Base-by-base conservation (phyloP, 1,140 invertebrate genomes). In the Drosophila baimaii region DNA sequence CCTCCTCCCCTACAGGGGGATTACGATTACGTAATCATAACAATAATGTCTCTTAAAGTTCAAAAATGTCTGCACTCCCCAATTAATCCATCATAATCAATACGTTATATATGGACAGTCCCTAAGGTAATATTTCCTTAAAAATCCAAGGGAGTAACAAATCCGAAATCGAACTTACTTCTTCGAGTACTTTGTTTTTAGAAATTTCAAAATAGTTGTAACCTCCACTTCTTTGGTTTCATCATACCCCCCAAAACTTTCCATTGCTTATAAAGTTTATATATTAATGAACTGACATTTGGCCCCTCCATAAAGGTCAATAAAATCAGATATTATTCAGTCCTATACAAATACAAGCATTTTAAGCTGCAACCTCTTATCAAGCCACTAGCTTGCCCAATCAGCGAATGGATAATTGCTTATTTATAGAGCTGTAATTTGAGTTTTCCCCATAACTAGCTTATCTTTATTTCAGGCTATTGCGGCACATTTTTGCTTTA, bases 381-480 rank as follows among this genome's bases (percentile, higher is more conserved):
- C 71, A 19, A 17, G 9, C 8, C 8, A 37, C 47, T 19, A 54
- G 25, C 13, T 29, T 13, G 47, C 19, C 9, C 63, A 69, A 55
- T 68, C 52, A 52, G 49, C 23, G 3, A 43, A 37, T 46, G 39
- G 49, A 68, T 33, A 62, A 68, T 79, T 79, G 61, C 43, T 66
- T 56, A 51, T 74, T 79, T 79, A 79, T 79, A 17, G 57, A 51
- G 46, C 44, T 64, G 65, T 55, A 64, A 52, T 77, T 68, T 35
- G 49, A 57, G 41, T 64, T 59, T 59, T 76, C 37, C 47, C 46
- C 25, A 68, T 29, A 72, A 46, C 39, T 44, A 29, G 41, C 51
- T 79, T 71, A 86, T 85, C 81, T 86, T 86, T 86, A 84, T 84
- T 64, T 43, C 35, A 25, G 35, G 33, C 52, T 55, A 49, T 54